Evolutionary conservation across 2,113 vertebrate species (phyloP).

Genomic region (Sapajus apella): DNA sequence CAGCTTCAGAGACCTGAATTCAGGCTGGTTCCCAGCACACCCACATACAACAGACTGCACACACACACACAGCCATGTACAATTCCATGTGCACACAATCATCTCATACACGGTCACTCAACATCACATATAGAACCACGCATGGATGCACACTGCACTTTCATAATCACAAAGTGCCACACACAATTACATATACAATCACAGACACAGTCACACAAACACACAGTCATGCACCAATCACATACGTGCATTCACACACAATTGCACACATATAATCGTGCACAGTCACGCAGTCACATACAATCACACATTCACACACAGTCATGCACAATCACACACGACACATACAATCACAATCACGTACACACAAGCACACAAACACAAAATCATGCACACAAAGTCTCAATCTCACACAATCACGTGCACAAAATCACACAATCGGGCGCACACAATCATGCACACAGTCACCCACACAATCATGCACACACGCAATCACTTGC

Average conservation of each 20-base stretch:
- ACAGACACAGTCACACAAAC: no score
- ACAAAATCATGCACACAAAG: no score
- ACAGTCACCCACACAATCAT: no score
- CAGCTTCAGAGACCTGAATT: neutral
- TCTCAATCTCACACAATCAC: neutral
- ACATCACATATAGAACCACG: neutral
- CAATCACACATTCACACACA: neutral
- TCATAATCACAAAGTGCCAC: neutral
- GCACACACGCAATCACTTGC: no score
- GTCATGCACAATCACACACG: neutral
- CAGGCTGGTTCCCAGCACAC: neutral
- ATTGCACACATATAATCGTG: neutral
- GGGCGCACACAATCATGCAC: rapidly evolving
- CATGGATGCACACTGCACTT: neutral
- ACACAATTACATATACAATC: neutral
- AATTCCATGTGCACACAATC: no score
- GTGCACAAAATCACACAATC: rapidly evolving
- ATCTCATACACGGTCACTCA: no score
- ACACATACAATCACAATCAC: no score
- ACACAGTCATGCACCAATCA: no score
- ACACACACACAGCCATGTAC: neutral
- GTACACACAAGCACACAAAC: no score
- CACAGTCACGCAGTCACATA: no score
- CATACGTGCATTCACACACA: neutral
- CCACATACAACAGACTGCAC: neutral